A percentile compares a stretch with the other conserved stretches of the same genome.
Evolutionary conservation across 2,797 vertebrate genomes (phyloP).

Genomic region (Mus spretus): DNA sequence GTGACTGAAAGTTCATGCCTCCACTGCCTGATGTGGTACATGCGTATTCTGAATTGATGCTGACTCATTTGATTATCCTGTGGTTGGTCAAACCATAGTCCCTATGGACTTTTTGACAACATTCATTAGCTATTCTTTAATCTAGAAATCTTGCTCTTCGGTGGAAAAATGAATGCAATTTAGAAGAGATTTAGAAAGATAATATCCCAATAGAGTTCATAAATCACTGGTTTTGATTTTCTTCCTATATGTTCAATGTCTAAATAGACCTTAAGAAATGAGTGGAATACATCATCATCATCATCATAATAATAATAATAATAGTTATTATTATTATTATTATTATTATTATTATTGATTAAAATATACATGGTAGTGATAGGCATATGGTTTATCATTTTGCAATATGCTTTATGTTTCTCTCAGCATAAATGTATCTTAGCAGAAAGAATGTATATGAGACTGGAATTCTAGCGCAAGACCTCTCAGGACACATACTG

Average conservation of each 20-base stretch:
- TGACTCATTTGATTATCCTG: background rate
- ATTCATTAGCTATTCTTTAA: conserved; percentile 13
- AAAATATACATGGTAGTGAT: background rate
- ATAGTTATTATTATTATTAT: too few relatives aligned
- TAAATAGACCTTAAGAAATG: background rate
- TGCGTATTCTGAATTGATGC: background rate
- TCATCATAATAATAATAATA: too few relatives aligned
- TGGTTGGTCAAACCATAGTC: background rate
- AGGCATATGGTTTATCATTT: background rate
- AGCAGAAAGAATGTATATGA: background rate
- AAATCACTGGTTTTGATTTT: background rate
- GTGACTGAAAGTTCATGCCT: background rate
- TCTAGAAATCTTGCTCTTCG: background rate
- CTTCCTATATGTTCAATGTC: accelerated
- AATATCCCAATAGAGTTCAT: background rate
- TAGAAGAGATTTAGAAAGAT: background rate
- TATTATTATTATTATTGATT: too few relatives aligned
- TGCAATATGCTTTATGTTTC: background rate
- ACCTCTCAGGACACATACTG: accelerated
- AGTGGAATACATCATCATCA: background rate
- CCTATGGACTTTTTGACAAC: background rate
- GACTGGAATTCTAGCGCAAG: background rate
- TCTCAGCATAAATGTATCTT: background rate
- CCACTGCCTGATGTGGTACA: background rate
- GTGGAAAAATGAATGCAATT: background rate